Conservation (phyloP, 2,797 vertebrate species). For the Phoxinus dragarum region DNA sequence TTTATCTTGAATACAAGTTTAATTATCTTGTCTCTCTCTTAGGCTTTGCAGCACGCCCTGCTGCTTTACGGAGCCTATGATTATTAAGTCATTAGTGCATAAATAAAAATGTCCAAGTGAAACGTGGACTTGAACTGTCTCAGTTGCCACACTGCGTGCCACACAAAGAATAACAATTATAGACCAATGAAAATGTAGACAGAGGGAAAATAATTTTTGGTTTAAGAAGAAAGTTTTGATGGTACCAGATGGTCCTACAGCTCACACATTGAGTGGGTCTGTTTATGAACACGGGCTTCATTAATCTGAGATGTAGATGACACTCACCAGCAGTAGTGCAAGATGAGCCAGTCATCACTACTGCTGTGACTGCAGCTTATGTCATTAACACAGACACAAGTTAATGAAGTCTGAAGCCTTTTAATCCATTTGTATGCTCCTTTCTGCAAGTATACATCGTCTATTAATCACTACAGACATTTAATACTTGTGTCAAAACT, state of each 20-base stretch:
- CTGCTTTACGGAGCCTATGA: not conserved
- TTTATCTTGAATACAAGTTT: slow-evolving; percentile 30
- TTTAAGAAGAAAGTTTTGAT: slow-evolving; percentile 29
- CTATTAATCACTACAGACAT: slow-evolving; percentile 23
- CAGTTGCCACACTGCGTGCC: not conserved
- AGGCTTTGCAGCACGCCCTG: not conserved
- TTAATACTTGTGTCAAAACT: slow-evolving; percentile 29
- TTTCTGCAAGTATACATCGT: not conserved
- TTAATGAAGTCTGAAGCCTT: slow-evolving; percentile 47
- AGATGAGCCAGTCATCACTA: slow-evolving; percentile 34
- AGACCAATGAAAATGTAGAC: not conserved
- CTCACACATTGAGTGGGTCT: slow-evolving; percentile 25
- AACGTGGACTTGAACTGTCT: not conserved
- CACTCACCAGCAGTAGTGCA: slow-evolving; percentile 30
- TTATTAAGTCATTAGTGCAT: slow-evolving; percentile 12
- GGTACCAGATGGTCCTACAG: slow-evolving; percentile 41
- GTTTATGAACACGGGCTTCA: slow-evolving; percentile 50
- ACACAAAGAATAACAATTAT: slow-evolving; percentile 22
- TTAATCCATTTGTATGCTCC: slow-evolving; percentile 32
- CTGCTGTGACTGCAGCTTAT: slow-evolving; percentile 29
- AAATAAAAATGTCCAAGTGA: slow-evolving; percentile 7
- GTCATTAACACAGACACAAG: slow-evolving; percentile 31
- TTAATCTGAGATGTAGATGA: slow-evolving; percentile 51
- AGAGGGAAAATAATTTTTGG: not conserved
- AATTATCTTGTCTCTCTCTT: slow-evolving; percentile 24